Conservation (phyloP, 2,888 invertebrate species). For the Caenorhabditis angaria region DNA sequence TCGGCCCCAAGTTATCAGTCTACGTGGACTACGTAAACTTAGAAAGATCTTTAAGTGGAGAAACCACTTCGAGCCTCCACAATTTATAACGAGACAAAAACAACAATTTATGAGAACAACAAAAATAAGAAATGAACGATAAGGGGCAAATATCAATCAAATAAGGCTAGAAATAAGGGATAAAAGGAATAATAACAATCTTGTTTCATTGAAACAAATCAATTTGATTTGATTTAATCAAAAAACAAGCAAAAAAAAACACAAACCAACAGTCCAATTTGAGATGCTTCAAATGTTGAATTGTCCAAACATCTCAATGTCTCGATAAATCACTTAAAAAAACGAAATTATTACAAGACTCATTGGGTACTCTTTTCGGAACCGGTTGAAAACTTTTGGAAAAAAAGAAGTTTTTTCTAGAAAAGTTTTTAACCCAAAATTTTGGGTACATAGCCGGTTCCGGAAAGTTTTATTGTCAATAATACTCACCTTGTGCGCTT, state of each 20-base stretch:
- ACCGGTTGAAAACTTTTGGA: too few relatives aligned
- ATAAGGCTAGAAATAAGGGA: too few relatives aligned
- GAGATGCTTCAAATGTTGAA: too few relatives aligned
- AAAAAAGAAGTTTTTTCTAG: too few relatives aligned
- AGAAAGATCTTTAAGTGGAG: slow-evolving; percentile 39
- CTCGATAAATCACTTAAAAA: too few relatives aligned
- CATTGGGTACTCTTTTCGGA: slow-evolving; percentile 25
- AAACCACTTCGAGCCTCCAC: slow-evolving; percentile 37
- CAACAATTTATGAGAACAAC: slow-evolving; percentile 40
- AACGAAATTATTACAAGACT: slow-evolving; percentile 35
- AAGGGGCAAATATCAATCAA: too few relatives aligned
- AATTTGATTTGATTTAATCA: slow-evolving; percentile 32
- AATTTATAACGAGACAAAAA: slow-evolving; percentile 27
- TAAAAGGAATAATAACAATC: too few relatives aligned
- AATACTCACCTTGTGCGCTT: slow-evolving; percentile 32
- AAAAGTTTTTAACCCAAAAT: too few relatives aligned
- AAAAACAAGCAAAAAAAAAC: slow-evolving; percentile 38
- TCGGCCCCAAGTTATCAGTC: slow-evolving; percentile 38
- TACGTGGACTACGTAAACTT: slow-evolving; percentile 31
- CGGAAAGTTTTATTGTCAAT: too few relatives aligned
- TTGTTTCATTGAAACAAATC: slow-evolving; percentile 31
- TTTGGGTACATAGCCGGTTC: too few relatives aligned
- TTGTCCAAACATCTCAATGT: too few relatives aligned
- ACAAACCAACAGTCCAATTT: slow-evolving; percentile 23
- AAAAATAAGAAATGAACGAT: too few relatives aligned